Evolutionary conservation across 2,113 vertebrate genomes (phyloP), one percentile per base, ranked within the genome.

Genomic region (Ageneiosus marmoratus): DNA sequence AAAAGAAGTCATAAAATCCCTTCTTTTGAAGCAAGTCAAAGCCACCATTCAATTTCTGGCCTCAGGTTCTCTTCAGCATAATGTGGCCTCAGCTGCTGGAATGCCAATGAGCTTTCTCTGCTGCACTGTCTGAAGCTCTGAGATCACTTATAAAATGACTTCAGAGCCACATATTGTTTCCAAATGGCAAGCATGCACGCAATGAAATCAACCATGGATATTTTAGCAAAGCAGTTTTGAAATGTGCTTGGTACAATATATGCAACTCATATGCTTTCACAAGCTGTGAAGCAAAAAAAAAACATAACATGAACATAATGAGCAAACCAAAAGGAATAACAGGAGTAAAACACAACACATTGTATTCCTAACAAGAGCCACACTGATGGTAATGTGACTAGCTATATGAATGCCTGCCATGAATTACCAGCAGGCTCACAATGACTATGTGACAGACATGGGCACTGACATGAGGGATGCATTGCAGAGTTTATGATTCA

Each of bases 401-500:
- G 77, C 70, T 58, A 70, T 83, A 70, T 70, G 62, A 86, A 81
- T 27, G 22, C 73, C 80, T 74, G 73, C 70, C 51, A 18, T 82
- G 73, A 85, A 88, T 86, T 72, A 77, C 76, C 69, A 58, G 67
- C 72, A 79, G 55, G 84, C 77, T 88, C 83, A 67, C 76, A 73
- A 58, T 67, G 70, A 51, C 65, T 77, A 60, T 62, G 65, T 58
- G 63, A 73, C 83, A 83, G 77, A 83, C 82, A 85, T 67, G 73
- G 73, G 50, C 83, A 86, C 32, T 83, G 87, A 83, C 83, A 86
- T 80, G 65, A 82, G 77, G 67, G 76, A 83, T 67, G 67, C 85
- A 85, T 83, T 81, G 73, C 87, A 86, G 83, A 83, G 83, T 79
- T 85, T 32, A 46, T 86, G 85, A 86, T 74, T 83, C 85, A 83